Evolutionary conservation across 2,888 invertebrate species (phyloP).

Genomic region (Ormyrus rosae): DNA sequence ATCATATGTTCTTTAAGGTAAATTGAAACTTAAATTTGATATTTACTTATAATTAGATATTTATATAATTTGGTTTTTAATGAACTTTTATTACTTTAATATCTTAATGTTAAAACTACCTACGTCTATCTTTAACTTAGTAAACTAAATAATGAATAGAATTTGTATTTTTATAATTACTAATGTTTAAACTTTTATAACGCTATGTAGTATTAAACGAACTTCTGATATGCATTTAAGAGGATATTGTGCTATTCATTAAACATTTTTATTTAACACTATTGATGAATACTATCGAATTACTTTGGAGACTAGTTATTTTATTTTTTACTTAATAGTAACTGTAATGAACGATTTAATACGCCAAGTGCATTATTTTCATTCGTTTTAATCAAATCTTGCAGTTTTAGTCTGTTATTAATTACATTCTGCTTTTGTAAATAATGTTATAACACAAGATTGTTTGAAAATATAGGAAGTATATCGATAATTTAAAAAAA

Average conservation of each 20-base stretch:
- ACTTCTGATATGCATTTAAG: constrained; percentile 7
- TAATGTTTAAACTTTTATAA: constrained; percentile 9
- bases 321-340: no score
- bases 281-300: not conserved
- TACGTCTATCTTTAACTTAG: not conserved
- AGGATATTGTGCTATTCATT: not conserved
- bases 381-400: no score
- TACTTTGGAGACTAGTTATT: no score
- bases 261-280: not conserved
- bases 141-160: not conserved
- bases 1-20: not conserved
- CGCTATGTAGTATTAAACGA: not conserved
- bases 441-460: no score
- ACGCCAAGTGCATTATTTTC: not conserved
- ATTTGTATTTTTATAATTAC: constrained; percentile 20
- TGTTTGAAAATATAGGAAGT: no score
- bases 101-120: not conserved
- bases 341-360: no score
- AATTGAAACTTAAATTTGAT: not conserved
- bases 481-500: no score
- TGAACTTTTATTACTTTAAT: not conserved
- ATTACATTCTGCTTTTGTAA: no score
- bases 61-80: not conserved
- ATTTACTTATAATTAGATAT: not conserved
- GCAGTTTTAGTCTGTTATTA: no score